Evolutionary conservation across 2,113 vertebrate genomes (phyloP).

Genomic region (Phodopus roborovskii): DNA sequence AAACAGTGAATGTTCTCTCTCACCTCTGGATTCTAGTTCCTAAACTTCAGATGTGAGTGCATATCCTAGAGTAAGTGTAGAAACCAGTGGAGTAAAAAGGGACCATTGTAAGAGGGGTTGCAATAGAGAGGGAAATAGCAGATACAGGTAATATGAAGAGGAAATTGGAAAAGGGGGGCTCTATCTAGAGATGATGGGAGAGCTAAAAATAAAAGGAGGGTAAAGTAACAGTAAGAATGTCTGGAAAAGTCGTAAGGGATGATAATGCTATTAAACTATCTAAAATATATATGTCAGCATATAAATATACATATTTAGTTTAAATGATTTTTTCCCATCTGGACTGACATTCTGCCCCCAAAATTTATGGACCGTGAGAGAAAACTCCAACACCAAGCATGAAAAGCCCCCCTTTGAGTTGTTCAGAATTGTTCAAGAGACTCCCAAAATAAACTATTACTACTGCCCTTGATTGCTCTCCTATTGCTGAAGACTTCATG

Average conservation of each 20-base stretch:
- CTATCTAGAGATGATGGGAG: not conserved
- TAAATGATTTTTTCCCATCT: not conserved
- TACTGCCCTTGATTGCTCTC: not conserved
- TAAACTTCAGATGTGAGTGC: not conserved
- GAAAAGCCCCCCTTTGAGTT: not conserved
- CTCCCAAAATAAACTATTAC: not conserved
- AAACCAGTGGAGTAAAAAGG: not conserved
- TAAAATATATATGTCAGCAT: not conserved
- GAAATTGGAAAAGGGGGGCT: not conserved
- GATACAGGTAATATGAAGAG: not conserved
- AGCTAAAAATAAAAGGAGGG: not conserved
- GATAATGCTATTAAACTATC: not conserved
- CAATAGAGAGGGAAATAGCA: not conserved
- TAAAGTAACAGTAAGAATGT: not conserved
- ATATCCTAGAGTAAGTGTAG: not conserved
- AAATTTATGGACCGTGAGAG: not conserved
- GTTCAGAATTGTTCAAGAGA: not conserved
- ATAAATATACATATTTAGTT: not conserved
- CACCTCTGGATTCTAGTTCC: not conserved
- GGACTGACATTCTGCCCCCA: not conserved
- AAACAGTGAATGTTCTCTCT: not conserved
- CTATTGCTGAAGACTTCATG: not conserved
- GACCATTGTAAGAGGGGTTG: not conserved
- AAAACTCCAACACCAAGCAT: not conserved
- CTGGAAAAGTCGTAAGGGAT: not conserved